Conservation (phyloP, 2,113 vertebrate species). For the Scolopax mira region DNA sequence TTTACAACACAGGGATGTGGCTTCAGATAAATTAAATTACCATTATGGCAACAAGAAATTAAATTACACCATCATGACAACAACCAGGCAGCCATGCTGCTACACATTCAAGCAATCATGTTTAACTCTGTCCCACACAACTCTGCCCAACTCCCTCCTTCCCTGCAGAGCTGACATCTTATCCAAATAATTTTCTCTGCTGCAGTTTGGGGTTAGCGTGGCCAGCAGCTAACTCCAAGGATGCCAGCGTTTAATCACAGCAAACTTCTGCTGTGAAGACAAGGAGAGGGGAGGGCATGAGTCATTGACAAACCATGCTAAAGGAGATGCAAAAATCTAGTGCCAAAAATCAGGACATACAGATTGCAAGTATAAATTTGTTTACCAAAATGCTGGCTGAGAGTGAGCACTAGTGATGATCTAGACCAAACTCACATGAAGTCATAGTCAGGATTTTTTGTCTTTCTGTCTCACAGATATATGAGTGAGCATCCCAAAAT, state of each 20-base stretch:
- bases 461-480: not conserved
- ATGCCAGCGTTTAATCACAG: not conserved
- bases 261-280: not conserved
- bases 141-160: not conserved
- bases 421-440: not conserved
- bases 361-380: not conserved
- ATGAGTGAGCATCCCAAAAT: not conserved
- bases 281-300: not conserved
- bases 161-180: not conserved
- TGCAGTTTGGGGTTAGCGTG: accelerated
- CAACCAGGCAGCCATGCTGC: not conserved
- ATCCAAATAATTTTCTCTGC: not conserved
- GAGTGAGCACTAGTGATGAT: not conserved
- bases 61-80: not conserved
- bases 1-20: not conserved
- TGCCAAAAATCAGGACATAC: not conserved
- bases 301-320: not conserved
- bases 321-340: not conserved
- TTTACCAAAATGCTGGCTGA: not conserved
- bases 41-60: not conserved
- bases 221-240: not conserved
- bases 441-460: not conserved
- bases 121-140: not conserved
- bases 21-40: not conserved
- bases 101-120: too few species aligned